These are phyloP conservation scores for Geodia barretti DNA, from an alignment of 37 sponge, comb jelly and placozoan genomes.

Conservation along the genomic window DNA sequence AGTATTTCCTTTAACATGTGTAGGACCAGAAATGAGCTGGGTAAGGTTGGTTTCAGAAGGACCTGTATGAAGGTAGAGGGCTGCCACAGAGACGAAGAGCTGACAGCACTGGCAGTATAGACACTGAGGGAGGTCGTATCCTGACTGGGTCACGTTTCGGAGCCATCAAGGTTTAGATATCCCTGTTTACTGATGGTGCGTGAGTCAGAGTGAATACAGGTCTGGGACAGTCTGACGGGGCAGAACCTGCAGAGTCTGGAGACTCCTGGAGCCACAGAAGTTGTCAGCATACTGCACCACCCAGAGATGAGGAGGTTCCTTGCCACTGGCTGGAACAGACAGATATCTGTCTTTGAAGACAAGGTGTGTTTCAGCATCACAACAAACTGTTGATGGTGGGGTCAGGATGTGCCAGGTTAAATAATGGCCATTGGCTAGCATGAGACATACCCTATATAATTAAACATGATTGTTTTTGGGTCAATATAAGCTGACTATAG, in stretches of 20 bases:
- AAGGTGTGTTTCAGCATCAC: neutral
- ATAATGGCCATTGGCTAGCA: too few relatives aligned
- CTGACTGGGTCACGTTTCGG: slow-evolving; percentile 91
- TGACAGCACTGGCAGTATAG: slow-evolving; percentile 91
- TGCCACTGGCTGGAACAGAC: slow-evolving; percentile 89
- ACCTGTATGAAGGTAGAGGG: slow-evolving; percentile 56
- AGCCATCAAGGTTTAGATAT: slow-evolving; percentile 89
- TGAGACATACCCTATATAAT: too few relatives aligned
- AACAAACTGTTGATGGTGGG: too few relatives aligned
- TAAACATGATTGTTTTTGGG: too few relatives aligned
- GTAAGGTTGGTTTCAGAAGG: slow-evolving; percentile 78
- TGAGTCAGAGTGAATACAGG: too few relatives aligned
- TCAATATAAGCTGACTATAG: neutral
- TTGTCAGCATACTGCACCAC: slow-evolving; percentile 78
- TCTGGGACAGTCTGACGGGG: slow-evolving; percentile 78
- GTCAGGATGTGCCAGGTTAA: too few relatives aligned
- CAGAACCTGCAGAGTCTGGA: slow-evolving; percentile 70
- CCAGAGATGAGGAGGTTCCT: slow-evolving; percentile 70
- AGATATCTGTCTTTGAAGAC: slow-evolving; percentile 67
- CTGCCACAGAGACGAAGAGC: slow-evolving; percentile 81
- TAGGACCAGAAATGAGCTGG: too few relatives aligned
- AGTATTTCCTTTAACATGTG: too few relatives aligned
- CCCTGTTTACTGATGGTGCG: too few relatives aligned
- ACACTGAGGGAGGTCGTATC: slow-evolving; percentile 68
- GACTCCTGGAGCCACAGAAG: slow-evolving; percentile 36